These are phyloP conservation scores for Nesidiocoris tenuis DNA, from an alignment of 2,888 invertebrate genomes.

Conservation along the genomic window DNA sequence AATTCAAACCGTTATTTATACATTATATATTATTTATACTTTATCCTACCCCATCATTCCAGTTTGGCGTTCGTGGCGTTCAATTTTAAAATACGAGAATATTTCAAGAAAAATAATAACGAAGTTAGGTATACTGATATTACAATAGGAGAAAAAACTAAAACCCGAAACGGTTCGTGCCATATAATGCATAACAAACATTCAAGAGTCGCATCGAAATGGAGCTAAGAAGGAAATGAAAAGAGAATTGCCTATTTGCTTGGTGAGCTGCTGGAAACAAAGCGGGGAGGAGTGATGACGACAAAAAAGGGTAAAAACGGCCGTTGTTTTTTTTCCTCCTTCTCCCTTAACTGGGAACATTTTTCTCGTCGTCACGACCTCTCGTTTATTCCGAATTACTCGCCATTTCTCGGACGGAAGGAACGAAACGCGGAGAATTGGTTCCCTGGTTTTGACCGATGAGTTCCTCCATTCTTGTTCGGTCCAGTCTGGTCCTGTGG, in stretches of 20 bases:
- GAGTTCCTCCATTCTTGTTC: too few relatives aligned
- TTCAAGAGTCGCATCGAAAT: background rate
- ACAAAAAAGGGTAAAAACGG: background rate
- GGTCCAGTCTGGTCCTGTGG: too few relatives aligned
- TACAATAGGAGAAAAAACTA: too few relatives aligned
- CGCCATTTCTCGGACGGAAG: background rate
- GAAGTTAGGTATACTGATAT: too few relatives aligned
- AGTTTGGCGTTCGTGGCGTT: too few relatives aligned
- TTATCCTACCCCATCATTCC: too few relatives aligned
- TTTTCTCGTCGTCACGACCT: conserved; percentile 26
- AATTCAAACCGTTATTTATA: too few relatives aligned
- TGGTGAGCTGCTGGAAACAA: background rate
- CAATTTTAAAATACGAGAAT: too few relatives aligned
- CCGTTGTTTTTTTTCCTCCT: background rate
- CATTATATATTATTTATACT: too few relatives aligned
- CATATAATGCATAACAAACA: too few relatives aligned
- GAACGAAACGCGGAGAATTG: background rate
- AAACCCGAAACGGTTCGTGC: too few relatives aligned
- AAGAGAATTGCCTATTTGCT: conserved; percentile 26
- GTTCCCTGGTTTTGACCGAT: background rate
- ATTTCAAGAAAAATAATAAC: too few relatives aligned
- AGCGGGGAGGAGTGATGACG: conserved; percentile 2
- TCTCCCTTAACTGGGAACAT: conserved; percentile 6
- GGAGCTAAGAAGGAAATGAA: conserved; percentile 1
- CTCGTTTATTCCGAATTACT: conserved; percentile 31